These are phyloP conservation scores for Neosalanx taihuensis DNA, from an alignment of 2,797 vertebrate species.

Conservation along the genomic window DNA sequence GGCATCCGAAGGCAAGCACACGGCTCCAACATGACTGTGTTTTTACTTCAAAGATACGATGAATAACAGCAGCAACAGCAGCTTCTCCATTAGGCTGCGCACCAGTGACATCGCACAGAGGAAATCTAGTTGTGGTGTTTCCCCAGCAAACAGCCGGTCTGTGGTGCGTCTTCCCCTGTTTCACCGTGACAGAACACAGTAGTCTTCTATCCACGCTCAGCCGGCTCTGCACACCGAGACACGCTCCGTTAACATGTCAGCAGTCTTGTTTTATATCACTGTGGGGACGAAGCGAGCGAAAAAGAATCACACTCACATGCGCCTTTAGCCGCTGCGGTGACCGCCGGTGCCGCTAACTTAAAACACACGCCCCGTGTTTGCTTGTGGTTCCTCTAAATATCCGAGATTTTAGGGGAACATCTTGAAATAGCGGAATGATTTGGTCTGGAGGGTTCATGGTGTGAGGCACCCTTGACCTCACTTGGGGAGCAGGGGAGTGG, in stretches of 20 bases:
- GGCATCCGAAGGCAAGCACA: constrained; percentile 52
- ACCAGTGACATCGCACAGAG: constrained; percentile 52
- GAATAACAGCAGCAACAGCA: constrained; percentile 58
- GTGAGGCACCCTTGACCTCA: constrained; percentile 3
- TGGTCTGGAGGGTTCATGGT: constrained; percentile 13
- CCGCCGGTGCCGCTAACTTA: constrained; percentile 30
- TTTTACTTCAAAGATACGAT: constrained; percentile 55
- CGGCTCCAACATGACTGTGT: constrained; percentile 28
- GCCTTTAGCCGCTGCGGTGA: constrained; percentile 29
- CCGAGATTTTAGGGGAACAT: constrained; percentile 33
- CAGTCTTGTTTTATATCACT: constrained; percentile 61
- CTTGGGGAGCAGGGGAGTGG: background rate
- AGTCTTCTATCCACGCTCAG: constrained; percentile 44
- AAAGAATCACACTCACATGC: constrained; percentile 25
- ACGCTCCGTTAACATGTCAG: constrained; percentile 60
- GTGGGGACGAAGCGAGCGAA: constrained; percentile 28
- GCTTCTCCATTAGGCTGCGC: constrained; percentile 51
- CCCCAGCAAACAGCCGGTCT: constrained; percentile 35
- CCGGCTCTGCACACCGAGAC: constrained; percentile 33
- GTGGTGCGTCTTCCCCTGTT: constrained; percentile 26
- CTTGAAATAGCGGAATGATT: constrained; percentile 10
- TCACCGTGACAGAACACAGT: constrained; percentile 44
- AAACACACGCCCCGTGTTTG: constrained; percentile 52
- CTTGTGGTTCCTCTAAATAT: constrained; percentile 41
- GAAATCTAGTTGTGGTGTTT: constrained; percentile 42